phyloP scores from a whole-genome alignment of 2,113 vertebrate species.

The Crotophaga sulcirostris region DNA sequence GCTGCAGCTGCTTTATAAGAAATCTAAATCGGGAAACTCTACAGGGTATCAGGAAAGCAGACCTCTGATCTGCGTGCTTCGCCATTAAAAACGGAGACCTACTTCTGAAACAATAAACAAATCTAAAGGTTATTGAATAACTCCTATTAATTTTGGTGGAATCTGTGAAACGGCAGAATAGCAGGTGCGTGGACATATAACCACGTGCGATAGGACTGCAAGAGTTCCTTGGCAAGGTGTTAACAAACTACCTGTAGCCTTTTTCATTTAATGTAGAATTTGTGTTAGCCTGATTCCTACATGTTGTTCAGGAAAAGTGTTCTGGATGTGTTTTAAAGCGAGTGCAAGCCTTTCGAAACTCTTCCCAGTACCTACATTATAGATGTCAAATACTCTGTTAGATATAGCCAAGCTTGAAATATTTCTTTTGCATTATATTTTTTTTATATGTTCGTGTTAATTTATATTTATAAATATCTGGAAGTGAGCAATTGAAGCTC shows the following conservation, averaged over 20 bases:
- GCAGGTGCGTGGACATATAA: background rate
- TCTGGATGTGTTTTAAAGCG: background rate
- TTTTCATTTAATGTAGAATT: background rate
- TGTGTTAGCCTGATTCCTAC: background rate
- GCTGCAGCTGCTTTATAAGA: slow-evolving; percentile 45
- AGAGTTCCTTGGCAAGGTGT: background rate
- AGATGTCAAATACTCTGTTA: background rate
- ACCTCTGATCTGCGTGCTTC: background rate
- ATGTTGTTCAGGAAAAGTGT: background rate
- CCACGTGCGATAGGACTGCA: rapidly evolving
- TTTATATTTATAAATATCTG: slow-evolving; percentile 45
- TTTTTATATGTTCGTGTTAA: background rate
- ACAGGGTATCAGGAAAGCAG: slow-evolving; percentile 25
- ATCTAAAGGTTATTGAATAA: slow-evolving; percentile 34
- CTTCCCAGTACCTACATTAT: background rate
- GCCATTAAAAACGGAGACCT: background rate
- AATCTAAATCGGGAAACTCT: slow-evolving; percentile 64
- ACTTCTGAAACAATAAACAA: slow-evolving; percentile 53
- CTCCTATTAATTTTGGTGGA: background rate
- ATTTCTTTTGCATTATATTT: background rate
- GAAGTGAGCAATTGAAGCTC: background rate
- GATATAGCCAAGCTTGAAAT: background rate
- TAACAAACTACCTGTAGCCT: background rate
- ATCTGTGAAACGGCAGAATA: background rate
- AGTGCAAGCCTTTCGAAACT: background rate